Percentiles rank a stretch among this genome's conserved stretches.
These are phyloP conservation scores for Chlamydotis undulata DNA, from an alignment of 2,113 vertebrate species.

Conservation along the genomic window DNA sequence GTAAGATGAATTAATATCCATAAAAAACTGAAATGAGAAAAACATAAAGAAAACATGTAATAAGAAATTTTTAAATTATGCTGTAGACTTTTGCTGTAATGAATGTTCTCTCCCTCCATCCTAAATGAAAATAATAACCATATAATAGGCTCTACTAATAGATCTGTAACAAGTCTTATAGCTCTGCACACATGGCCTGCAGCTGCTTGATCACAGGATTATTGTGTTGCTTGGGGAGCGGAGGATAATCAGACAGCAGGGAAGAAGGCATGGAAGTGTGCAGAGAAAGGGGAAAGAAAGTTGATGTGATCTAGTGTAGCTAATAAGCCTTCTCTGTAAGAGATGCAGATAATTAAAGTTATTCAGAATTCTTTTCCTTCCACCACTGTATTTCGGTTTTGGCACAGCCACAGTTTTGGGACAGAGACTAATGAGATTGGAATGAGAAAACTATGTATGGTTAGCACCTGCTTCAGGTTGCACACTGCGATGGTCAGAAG, in stretches of 20 bases:
- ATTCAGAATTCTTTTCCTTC: neutral
- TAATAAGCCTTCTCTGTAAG: neutral
- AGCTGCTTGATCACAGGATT: neutral
- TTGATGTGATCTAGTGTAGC: neutral
- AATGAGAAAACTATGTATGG: neutral
- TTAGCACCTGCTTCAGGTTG: neutral
- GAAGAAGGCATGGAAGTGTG: neutral
- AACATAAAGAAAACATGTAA: neutral
- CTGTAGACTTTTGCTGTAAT: conserved; percentile 7
- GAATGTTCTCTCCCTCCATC: neutral
- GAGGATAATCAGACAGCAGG: neutral
- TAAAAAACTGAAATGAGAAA: neutral
- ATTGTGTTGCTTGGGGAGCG: neutral
- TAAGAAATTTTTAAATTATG: conserved; percentile 7
- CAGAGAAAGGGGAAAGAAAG: neutral
- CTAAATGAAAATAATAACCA: conserved; percentile 6
- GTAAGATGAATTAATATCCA: neutral
- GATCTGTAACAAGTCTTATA: neutral
- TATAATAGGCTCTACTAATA: neutral
- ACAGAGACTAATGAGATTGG: neutral
- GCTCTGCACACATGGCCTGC: neutral
- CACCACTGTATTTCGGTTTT: neutral
- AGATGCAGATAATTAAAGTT: neutral
- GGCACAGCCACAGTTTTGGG: neutral
- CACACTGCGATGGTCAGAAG: neutral